A percentile compares a stretch with the other conserved stretches of the same genome.
phyloP scores from a whole-genome alignment of 2,797 vertebrate genomes.

The Argentina silus region DNA sequence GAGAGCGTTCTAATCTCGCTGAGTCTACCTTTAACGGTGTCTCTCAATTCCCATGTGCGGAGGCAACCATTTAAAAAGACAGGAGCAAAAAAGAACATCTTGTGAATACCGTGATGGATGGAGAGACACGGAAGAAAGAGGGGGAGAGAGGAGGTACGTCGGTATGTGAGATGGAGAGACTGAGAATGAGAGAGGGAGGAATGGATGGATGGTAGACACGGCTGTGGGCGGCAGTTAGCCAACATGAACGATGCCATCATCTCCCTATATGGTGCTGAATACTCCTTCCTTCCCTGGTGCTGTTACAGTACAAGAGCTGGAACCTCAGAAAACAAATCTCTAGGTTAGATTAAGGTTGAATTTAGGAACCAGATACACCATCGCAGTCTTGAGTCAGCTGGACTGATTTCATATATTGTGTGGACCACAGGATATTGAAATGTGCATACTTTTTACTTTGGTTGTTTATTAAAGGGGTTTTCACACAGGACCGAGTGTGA shows the following conservation, averaged over 20 bases:
- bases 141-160: not conserved
- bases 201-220: not conserved
- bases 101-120: not conserved
- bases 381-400: slow-evolving; percentile 75
- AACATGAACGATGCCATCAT: slow-evolving; percentile 45
- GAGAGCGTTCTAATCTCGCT: too few relatives aligned
- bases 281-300: slow-evolving; percentile 57
- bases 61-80: not conserved
- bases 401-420: slow-evolving; percentile 72
- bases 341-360: slow-evolving; percentile 42
- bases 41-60: slow-evolving; percentile 31
- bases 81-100: not conserved
- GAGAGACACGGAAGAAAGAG: not conserved
- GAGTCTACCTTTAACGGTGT: not conserved
- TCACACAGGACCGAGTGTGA: slow-evolving; percentile 33
- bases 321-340: slow-evolving; percentile 52
- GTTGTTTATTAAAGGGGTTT: slow-evolving; percentile 46
- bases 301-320: slow-evolving; percentile 45
- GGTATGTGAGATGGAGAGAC: not conserved
- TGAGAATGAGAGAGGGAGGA: not conserved
- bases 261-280: slow-evolving; percentile 66
- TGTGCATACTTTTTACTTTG: slow-evolving; percentile 65
- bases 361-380: slow-evolving; percentile 39
- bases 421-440: slow-evolving; percentile 60
- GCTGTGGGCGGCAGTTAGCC: slow-evolving; percentile 29